Conservation (phyloP, 2,113 vertebrate genomes). For the Arizona elegans region DNA sequence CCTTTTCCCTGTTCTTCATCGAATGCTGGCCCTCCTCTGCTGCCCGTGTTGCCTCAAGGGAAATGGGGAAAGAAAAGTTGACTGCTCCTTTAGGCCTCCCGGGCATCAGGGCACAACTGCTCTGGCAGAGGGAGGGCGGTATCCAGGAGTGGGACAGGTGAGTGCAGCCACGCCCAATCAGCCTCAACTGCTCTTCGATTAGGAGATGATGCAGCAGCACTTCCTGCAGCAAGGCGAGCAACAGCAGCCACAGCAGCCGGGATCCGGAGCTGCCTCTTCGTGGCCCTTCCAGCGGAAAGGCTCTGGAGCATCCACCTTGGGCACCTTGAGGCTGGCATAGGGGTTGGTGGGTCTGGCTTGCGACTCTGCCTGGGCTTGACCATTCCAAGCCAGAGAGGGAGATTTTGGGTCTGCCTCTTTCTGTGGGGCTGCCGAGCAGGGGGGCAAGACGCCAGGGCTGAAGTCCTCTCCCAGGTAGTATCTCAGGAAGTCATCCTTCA, state of each 20-base stretch:
- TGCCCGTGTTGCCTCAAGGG: background rate
- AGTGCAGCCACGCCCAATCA: background rate
- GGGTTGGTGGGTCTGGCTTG: slow-evolving; percentile 67
- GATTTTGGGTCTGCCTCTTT: fast-evolving
- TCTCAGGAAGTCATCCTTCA: slow-evolving; percentile 67
- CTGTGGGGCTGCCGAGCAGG: background rate
- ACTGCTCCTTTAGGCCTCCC: background rate
- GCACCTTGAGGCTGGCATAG: slow-evolving; percentile 57
- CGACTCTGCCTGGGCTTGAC: slow-evolving; percentile 34
- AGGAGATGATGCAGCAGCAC: slow-evolving; percentile 65
- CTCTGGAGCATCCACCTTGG: background rate
- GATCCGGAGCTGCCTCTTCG: background rate
- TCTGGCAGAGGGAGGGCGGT: background rate
- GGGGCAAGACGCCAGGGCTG: slow-evolving; percentile 50
- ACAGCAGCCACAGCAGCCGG: slow-evolving; percentile 23
- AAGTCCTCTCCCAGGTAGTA: slow-evolving; percentile 58
- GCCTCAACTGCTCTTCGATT: background rate
- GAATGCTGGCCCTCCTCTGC: background rate
- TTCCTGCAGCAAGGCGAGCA: slow-evolving; percentile 42
- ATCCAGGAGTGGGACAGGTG: background rate
- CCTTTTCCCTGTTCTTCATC: background rate
- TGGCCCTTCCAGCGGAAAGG: slow-evolving; percentile 61
- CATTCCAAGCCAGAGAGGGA: background rate
- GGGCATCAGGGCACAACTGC: background rate
- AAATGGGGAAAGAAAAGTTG: no score